Conservation (phyloP, 1,140 invertebrate species). For the Formica exsecta region DNA sequence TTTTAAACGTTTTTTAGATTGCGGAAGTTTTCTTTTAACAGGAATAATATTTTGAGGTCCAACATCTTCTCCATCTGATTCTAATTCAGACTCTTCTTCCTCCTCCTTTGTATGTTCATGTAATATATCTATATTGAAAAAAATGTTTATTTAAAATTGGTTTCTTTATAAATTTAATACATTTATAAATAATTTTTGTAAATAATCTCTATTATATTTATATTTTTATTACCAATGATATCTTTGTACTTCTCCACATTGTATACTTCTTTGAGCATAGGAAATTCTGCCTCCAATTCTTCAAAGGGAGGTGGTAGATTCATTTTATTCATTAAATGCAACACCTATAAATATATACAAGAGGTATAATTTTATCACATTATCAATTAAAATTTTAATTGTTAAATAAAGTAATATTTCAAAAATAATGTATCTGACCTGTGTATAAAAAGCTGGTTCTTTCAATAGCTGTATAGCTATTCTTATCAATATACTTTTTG, state of each 20-base stretch:
- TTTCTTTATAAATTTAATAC: too few species aligned
- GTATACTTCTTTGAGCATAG: slow-evolving; percentile 81
- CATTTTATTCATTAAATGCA: slow-evolving; percentile 99
- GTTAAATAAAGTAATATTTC: neutral
- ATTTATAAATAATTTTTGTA: neutral
- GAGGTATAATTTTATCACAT: slow-evolving; percentile 1
- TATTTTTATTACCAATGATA: slow-evolving; percentile 85
- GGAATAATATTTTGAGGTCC: slow-evolving; percentile 84
- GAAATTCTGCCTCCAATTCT: slow-evolving; percentile 85
- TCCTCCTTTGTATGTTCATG: slow-evolving; percentile 38
- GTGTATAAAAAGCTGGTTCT: slow-evolving; percentile 94
- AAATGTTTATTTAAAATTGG: too few species aligned
- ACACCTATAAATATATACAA: slow-evolving; percentile 86
- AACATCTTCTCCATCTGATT: slow-evolving; percentile 89
- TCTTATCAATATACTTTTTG: slow-evolving; percentile 90
- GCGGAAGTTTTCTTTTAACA: slow-evolving; percentile 87
- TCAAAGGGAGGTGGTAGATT: slow-evolving; percentile 95
- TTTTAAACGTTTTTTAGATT: slow-evolving; percentile 88
- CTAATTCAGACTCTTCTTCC: slow-evolving; percentile 93
- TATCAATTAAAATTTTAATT: slow-evolving; percentile 22
- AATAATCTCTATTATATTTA: slow-evolving; percentile 64
- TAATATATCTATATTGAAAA: neutral
- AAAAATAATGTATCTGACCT: slow-evolving; percentile 80
- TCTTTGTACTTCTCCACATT: slow-evolving; percentile 82
- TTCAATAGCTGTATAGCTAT: slow-evolving; percentile 92